Percentiles rank a stretch among this genome's conserved stretches.
Conservation (phyloP, 2,113 vertebrate species). For the Nyctereutes procyonoides region DNA sequence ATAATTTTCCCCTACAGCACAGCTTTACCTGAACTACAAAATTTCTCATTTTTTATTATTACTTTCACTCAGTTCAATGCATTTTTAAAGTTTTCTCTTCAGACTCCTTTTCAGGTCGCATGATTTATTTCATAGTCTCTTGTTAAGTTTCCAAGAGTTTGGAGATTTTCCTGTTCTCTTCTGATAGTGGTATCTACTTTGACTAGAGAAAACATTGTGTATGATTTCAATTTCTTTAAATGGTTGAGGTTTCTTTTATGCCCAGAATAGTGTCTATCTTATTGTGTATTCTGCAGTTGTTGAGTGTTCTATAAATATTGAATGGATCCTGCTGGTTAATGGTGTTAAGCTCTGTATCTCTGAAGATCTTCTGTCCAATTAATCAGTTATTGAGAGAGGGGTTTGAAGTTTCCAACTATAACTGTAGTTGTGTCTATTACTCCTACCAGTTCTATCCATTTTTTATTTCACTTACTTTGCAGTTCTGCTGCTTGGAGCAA, state of each 20-base stretch:
- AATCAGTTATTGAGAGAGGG: not conserved
- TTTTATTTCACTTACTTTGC: not conserved
- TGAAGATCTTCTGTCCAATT: not conserved
- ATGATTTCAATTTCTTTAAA: not conserved
- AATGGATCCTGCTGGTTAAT: not conserved
- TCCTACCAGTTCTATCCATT: not conserved
- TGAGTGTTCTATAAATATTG: not conserved
- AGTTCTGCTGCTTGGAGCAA: not conserved
- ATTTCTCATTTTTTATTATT: not conserved
- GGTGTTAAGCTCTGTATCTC: not conserved
- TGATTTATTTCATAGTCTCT: not conserved
- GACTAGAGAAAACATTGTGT: not conserved
- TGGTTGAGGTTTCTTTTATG: not conserved
- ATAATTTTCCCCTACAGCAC: not conserved
- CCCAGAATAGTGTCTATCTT: not conserved
- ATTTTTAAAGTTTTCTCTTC: not conserved
- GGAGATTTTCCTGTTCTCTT: not conserved
- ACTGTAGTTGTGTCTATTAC: not conserved
- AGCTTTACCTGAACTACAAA: not conserved
- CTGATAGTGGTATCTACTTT: not conserved
- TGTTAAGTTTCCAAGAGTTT: not conserved
- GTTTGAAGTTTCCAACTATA: not conserved
- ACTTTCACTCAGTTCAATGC: not conserved
- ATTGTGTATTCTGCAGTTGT: not conserved
- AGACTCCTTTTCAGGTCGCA: not conserved